Percentiles rank a stretch among this genome's conserved stretches.
These are phyloP conservation scores for Epirrita christyi DNA, from an alignment of 2,888 invertebrate genomes.

Conservation along the genomic window DNA sequence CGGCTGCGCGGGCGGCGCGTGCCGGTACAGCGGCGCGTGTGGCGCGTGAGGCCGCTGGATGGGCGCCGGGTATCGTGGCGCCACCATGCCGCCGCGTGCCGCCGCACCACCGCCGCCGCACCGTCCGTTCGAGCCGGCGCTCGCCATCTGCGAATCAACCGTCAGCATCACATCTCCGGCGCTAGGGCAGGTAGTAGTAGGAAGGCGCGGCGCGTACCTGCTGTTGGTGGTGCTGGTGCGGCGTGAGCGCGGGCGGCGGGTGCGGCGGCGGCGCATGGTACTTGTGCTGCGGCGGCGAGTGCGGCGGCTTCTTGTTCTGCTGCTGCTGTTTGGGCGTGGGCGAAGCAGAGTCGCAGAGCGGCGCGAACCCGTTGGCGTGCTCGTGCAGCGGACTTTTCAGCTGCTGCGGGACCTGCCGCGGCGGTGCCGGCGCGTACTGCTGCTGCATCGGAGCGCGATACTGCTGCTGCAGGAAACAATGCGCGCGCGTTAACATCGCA, in stretches of 20 bases:
- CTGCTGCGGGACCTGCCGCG: conserved; percentile 76
- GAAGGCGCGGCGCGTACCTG: conserved; percentile 51
- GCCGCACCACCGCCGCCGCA: conserved; percentile 54
- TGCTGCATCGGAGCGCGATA: conserved; percentile 78
- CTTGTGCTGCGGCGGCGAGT: conserved; percentile 81
- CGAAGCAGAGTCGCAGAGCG: conserved; percentile 86
- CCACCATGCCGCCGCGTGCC: conserved; percentile 61
- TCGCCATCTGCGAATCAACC: conserved; percentile 59
- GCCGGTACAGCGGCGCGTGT: conserved; percentile 66
- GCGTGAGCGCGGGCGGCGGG: conserved; percentile 66
- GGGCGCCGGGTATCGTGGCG: conserved; percentile 82
- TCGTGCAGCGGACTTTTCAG: conserved; percentile 85
- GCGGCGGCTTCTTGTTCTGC: conserved; percentile 67
- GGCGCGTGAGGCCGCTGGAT: conserved; percentile 83
- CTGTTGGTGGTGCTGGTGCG: conserved; percentile 73
- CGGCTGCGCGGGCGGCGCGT: conserved; percentile 54
- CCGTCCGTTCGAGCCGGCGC: conserved; percentile 68
- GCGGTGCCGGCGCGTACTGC: conserved; percentile 72
- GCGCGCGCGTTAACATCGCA: not conserved
- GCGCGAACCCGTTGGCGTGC: conserved; percentile 81
- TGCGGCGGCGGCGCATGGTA: conserved; percentile 74
- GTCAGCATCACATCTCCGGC: conserved; percentile 2
- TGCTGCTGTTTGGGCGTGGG: conserved; percentile 76
- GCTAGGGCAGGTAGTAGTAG: conserved; percentile 44
- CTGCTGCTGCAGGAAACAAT: conserved; percentile 62